Percentiles rank a stretch among this genome's conserved stretches.
phyloP scores from a whole-genome alignment of 2,113 vertebrate genomes.

The Cyprinodon variegatus region DNA sequence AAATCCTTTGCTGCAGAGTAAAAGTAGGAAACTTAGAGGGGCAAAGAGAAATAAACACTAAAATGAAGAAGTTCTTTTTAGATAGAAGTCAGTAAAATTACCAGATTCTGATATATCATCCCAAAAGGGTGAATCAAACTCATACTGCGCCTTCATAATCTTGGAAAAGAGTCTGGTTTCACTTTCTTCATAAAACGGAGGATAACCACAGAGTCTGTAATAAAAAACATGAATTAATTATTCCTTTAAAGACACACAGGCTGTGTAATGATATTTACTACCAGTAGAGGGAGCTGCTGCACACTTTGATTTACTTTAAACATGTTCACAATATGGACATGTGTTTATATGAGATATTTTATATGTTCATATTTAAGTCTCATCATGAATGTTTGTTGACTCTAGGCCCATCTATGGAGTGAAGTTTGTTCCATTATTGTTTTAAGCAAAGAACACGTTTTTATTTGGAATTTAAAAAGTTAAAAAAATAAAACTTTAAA shows the following conservation, averaged over 20 bases:
- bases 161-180: constrained; percentile 95
- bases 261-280: neutral
- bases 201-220: constrained; percentile 92
- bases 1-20: constrained; percentile 90
- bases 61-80: neutral
- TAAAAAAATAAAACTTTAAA: too few relatives aligned
- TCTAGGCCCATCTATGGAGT: too few relatives aligned
- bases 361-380: neutral
- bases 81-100: constrained; percentile 47
- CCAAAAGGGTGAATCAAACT: constrained; percentile 98
- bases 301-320: too few relatives aligned
- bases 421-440: too few relatives aligned
- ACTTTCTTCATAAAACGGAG: constrained; percentile 95
- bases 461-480: too few relatives aligned
- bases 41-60: neutral
- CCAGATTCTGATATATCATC: constrained; percentile 96
- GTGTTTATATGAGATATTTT: neutral
- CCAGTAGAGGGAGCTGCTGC: neutral
- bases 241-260: neutral
- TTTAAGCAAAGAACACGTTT: too few relatives aligned
- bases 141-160: constrained; percentile 95
- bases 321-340: neutral
- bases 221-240: neutral
- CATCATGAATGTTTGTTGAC: too few relatives aligned
- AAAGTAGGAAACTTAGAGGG: neutral